phyloP scores from a whole-genome alignment of 23 tunicate species.

The Halocynthia roretzi region DNA sequence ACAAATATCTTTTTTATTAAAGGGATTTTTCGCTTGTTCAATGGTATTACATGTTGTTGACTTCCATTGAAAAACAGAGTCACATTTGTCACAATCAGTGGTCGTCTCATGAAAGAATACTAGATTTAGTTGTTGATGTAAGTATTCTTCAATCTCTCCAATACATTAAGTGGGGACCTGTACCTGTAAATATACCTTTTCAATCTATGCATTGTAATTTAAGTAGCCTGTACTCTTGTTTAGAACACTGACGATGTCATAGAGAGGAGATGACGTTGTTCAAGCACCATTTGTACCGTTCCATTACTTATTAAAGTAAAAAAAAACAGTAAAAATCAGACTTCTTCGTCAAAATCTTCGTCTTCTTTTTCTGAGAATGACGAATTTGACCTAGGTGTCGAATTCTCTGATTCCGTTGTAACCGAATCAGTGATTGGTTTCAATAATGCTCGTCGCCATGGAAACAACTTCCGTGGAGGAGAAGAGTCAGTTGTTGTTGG shows the following conservation, averaged over 20 bases:
- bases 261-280: conserved; percentile 4
- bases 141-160: conserved; percentile 4
- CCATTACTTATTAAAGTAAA: no score
- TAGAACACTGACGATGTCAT: conserved; percentile 53
- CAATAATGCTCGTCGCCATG: no score
- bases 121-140: conserved; percentile 65
- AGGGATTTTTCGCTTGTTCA: conserved; percentile 31
- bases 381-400: background rate
- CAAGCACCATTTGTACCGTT: background rate
- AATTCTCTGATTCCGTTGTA: background rate
- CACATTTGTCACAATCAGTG: conserved; percentile 37
- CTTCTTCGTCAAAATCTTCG: no score
- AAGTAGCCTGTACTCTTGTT: background rate
- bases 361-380: background rate
- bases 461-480: no score
- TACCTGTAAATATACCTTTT: background rate
- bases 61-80: conserved; percentile 58
- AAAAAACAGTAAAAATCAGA: background rate
- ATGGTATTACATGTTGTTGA: conserved; percentile 58
- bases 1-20: background rate
- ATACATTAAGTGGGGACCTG: background rate
- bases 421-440: no score
- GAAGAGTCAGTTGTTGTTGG: no score
- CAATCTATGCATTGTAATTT: background rate
- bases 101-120: conserved; percentile 47